phyloP scores from a whole-genome alignment of 2,888 invertebrate species.

The Ornithoptera priamus region DNA sequence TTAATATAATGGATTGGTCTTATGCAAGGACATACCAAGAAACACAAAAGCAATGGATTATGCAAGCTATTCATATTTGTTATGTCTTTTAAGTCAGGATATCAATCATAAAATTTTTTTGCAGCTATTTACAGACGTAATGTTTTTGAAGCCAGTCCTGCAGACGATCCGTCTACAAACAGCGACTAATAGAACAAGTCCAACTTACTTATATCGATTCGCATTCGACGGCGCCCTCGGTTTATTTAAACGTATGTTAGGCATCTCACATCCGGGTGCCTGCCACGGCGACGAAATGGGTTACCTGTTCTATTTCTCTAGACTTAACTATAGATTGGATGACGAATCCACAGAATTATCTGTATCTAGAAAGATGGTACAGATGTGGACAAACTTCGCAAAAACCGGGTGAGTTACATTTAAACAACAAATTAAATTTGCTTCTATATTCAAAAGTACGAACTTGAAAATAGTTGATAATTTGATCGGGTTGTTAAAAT shows the following conservation, averaged over 20 bases:
- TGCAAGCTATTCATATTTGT: neutral
- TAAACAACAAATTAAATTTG: neutral
- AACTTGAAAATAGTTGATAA: neutral
- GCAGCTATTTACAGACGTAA: constrained; percentile 82
- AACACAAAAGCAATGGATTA: neutral
- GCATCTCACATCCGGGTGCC: constrained; percentile 79
- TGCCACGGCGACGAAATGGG: constrained; percentile 84
- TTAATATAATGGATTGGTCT: neutral
- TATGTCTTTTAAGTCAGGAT: neutral
- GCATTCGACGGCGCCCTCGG: constrained; percentile 82
- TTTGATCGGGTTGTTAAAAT: neutral
- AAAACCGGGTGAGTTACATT: constrained; percentile 78
- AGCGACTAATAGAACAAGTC: constrained; percentile 65
- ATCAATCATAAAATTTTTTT: constrained; percentile 6
- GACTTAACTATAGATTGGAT: constrained; percentile 81
- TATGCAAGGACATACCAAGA: too few relatives aligned
- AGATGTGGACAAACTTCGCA: constrained; percentile 84
- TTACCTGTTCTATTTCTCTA: constrained; percentile 82
- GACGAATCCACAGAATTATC: constrained; percentile 79
- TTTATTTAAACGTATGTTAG: constrained; percentile 82
- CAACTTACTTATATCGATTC: constrained; percentile 82
- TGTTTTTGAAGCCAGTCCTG: constrained; percentile 81
- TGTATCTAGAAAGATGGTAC: constrained; percentile 81
- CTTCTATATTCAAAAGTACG: neutral
- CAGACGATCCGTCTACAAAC: constrained; percentile 73